Evolutionary conservation across 2,797 vertebrate genomes (phyloP).

Genomic region (Propithecus deckenii): DNA sequence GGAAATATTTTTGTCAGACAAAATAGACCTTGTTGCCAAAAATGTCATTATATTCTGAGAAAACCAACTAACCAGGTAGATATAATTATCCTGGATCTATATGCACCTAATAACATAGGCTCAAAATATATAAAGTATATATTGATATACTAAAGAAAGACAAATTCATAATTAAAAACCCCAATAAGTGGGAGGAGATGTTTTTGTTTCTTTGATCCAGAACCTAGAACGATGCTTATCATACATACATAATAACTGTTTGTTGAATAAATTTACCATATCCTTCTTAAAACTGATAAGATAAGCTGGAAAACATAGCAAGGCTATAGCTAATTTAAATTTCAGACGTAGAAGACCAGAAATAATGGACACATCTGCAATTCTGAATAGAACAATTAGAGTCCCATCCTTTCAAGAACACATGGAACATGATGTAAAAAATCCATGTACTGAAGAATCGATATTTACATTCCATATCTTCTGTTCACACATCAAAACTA

Average conservation of each 20-base stretch:
- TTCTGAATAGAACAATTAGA: not conserved
- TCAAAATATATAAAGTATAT: not conserved
- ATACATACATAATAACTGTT: not conserved
- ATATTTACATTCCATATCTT: not conserved
- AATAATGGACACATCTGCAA: not conserved
- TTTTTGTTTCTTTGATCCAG: not conserved
- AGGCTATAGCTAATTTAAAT: not conserved
- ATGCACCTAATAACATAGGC: not conserved
- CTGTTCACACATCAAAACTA: not conserved
- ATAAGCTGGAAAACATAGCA: not conserved
- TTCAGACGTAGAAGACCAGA: not conserved
- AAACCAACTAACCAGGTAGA: not conserved
- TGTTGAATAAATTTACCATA: not conserved
- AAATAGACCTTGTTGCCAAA: not conserved
- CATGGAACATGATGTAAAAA: not conserved
- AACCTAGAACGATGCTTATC: not conserved
- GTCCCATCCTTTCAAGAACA: not conserved
- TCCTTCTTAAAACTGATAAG: not conserved
- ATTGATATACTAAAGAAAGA: not conserved
- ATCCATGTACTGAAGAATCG: not conserved
- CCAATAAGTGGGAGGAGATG: not conserved
- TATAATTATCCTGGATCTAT: not conserved
- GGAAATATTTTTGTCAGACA: not conserved
- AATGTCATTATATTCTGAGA: not conserved
- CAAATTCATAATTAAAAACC: not conserved